Conservation (phyloP, 2,888 invertebrate genomes). For the Drosophila prostipennis region DNA sequence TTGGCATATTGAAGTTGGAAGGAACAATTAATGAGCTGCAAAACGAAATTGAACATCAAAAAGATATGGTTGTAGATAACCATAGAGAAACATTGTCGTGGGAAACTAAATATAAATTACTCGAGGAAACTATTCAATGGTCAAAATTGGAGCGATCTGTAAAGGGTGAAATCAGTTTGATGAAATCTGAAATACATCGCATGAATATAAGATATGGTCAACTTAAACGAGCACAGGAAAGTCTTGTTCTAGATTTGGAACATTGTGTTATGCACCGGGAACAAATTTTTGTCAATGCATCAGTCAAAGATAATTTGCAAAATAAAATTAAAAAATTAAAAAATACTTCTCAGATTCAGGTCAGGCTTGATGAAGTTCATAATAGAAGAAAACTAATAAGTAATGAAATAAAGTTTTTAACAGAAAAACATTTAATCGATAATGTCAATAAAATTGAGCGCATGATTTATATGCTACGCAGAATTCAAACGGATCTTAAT, state of each 20-base stretch:
- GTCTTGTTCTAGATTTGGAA: constrained; percentile 87
- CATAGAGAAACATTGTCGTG: constrained; percentile 90
- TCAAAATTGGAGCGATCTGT: constrained; percentile 88
- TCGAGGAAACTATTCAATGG: constrained; percentile 89
- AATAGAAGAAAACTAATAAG: constrained; percentile 86
- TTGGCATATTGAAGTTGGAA: constrained; percentile 88
- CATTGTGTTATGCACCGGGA: constrained; percentile 88
- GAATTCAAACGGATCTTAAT: constrained; percentile 71
- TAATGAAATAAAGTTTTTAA: constrained; percentile 76
- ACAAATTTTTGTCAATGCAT: constrained; percentile 86
- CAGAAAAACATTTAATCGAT: constrained; percentile 72
- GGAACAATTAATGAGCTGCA: constrained; percentile 88
- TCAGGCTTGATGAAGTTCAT: constrained; percentile 86
- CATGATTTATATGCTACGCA: constrained; percentile 64
- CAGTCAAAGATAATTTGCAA: constrained; percentile 85
- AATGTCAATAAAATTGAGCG: constrained; percentile 67
- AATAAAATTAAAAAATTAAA: constrained; percentile 84
- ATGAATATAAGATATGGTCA: constrained; percentile 88
- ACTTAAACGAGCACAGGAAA: constrained; percentile 82
- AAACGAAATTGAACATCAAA: constrained; percentile 87
- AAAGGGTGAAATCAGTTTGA: constrained; percentile 89
- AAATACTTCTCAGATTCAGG: constrained; percentile 85
- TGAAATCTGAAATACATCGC: constrained; percentile 92
- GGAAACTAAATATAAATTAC: constrained; percentile 91
- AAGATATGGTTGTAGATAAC: constrained; percentile 86